Evolutionary conservation across 64 coral and sea anemone species (phyloP), one percentile per base, ranked within the genome.

Genomic region (Orbicella faveolata): DNA sequence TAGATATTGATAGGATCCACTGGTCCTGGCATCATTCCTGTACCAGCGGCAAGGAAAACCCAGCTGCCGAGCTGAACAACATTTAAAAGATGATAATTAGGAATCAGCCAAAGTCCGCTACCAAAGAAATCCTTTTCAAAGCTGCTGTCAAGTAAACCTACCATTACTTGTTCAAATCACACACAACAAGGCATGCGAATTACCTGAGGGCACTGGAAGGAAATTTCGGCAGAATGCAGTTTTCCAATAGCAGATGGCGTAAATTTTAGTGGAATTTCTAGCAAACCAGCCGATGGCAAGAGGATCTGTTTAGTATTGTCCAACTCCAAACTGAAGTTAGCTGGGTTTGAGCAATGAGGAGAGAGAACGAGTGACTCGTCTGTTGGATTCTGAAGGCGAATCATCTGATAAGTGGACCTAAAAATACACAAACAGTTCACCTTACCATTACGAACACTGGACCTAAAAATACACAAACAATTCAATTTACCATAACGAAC

Each of bases 241-340:
- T 93, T 73, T 25, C 97, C 97, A 52, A 99, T 87, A 74, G 89
- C 79, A 9, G 97, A 99, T 0, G 97, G 97, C 16, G 97, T 99
- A 75, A 99, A 99, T 36, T 93, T 95, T 1, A 99, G 85, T 35
- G 97, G 97, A 80, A 99, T 76, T 88, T 99, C 94, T 26, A 99
- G 20, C 16, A 88, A 61, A 18, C 83, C 48, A 15, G 74, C 75
- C n/a, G 97, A 79, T 53, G 77, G 59, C 34, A 99, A 62, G 6
- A 88, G 66, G 74, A 99, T 80, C 94, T 99, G 75, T 25, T 53
- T 20, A 36, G 64, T 74, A 85, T 63, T 76, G 36, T 57, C 61
- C 19, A 91, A 73, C 15, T 91, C 86, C 26, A 88, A 30, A 70
- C 14, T 76, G 86, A 88, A 88, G 73, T 77, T 88, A 61, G 52